Conservation (phyloP, 1,140 invertebrate genomes). For the Panonychus citri region DNA sequence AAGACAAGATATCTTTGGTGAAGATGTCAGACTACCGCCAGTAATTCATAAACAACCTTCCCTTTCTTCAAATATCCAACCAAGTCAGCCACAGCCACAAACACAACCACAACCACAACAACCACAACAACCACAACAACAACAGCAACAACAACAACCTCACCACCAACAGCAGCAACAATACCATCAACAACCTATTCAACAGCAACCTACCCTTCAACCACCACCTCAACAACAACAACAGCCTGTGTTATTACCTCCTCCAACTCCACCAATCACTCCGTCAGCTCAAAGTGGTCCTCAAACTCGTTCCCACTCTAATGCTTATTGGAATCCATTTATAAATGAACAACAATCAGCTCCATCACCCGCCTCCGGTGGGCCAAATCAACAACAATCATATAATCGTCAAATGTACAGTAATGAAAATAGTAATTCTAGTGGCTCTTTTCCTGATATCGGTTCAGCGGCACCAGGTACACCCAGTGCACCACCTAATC, state of each 20-base stretch:
- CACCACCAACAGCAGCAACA: not conserved
- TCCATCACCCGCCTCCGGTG: not conserved
- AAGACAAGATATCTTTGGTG: not conserved
- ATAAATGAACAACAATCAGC: not conserved
- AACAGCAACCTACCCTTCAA: not conserved
- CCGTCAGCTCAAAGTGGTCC: not conserved
- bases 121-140: not conserved
- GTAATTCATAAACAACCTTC: not conserved
- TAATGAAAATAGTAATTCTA: constrained; percentile 3
- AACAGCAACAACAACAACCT: no score
- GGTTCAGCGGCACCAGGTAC: not conserved
- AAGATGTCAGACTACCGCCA: constrained; percentile 6
- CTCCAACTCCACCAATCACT: not conserved
- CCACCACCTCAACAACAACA: constrained; percentile 1
- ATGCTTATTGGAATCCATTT: constrained; percentile 4
- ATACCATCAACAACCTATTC: not conserved
- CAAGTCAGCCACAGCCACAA: not conserved
- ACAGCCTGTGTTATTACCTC: not conserved
- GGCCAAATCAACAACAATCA: not conserved
- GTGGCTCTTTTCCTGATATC: not conserved
- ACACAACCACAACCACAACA: not conserved
- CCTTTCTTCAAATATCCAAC: not conserved
- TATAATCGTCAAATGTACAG: constrained; percentile 2
- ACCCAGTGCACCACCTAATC: not conserved
- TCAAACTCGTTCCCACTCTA: not conserved